Base-by-base conservation (phyloP, 2,113 vertebrate genomes). In the Tupaia tana region DNA sequence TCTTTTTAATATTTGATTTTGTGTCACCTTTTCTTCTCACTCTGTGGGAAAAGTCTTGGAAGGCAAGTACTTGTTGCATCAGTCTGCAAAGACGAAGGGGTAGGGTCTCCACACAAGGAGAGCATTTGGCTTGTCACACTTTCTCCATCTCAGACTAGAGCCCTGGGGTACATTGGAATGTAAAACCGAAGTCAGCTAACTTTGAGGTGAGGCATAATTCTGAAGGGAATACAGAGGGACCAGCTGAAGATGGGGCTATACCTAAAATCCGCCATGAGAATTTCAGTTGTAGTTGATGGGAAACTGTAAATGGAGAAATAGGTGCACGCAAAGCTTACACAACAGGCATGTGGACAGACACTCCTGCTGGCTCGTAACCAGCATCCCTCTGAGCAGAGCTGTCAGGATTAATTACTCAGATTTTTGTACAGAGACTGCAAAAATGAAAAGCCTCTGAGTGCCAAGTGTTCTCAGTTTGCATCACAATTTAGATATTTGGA, bases 391-490 rank as follows among this genome's bases (percentile, higher is more conserved):
- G 58, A 92, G 77, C 29, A 27, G 43, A 61, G 86, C 85, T 93
- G 95, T 96, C 92, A 74, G 67, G 85, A 78, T 80, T 75, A 84
- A 87, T 96, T 86, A 81, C 69, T 90, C 52, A 52, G 34, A 77
- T 52, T 93, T 93, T 84, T 81, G 25, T 73, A 61, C 9, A 63
- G 84, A 87, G 56, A 64, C 63, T 77, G 22, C 27, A 70, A 91
- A 86, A 83, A 64, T 54, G 58, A 66, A 86, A 93, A 93, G 70
- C 19, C 59, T 86, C 13, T 13, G 31, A 63, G 43, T 81, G 84
- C 96, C 90, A 85, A 85, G 54, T 74, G 31, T 77, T 93, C 95
- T 85, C 91, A 74, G 43, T 71, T 95, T 95, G 85, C 81, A n/a
- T 96, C 80, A 94, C 24, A 66, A 54, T 29, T 93, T 83, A 94